These are phyloP conservation scores for Drosophila lacertosa DNA, from an alignment of 1,140 invertebrate species.

Conservation along the genomic window DNA sequence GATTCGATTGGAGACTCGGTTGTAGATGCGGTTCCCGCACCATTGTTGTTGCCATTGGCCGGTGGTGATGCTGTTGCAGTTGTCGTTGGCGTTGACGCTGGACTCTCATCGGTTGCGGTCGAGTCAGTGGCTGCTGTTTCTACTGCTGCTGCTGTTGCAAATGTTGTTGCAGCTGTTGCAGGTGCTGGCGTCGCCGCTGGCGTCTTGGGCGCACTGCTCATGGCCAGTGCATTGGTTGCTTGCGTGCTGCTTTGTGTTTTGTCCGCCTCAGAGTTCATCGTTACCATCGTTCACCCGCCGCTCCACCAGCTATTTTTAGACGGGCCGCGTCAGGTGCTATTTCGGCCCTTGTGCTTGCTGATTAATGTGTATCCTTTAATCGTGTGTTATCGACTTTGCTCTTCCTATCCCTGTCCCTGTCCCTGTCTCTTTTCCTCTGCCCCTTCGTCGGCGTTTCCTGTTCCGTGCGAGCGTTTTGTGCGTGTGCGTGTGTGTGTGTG, in stretches of 20 bases:
- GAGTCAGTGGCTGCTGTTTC: too few species aligned
- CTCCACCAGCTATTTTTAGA: constrained; percentile 41
- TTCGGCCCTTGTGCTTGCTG: constrained; percentile 13
- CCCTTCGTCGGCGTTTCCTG: too few species aligned
- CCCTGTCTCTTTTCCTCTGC: too few species aligned
- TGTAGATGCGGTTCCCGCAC: constrained; percentile 4
- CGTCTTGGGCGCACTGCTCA: constrained; percentile 55
- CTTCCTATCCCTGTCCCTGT: constrained; percentile 14
- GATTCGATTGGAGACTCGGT: not conserved
- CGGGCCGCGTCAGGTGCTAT: constrained; percentile 15
- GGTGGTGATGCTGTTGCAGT: constrained; percentile 14
- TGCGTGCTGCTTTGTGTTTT: constrained; percentile 73
- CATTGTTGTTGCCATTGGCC: constrained; percentile 10
- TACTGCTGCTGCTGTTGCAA: constrained; percentile 7
- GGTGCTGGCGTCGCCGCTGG: constrained; percentile 20
- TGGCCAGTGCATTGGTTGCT: constrained; percentile 67
- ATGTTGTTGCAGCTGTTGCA: constrained; percentile 9
- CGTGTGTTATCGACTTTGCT: constrained; percentile 26
- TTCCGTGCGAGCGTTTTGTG: constrained; percentile 10
- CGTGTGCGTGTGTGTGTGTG: not conserved
- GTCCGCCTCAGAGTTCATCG: constrained; percentile 84
- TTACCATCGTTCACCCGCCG: constrained; percentile 77
- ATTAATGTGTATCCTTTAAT: constrained; percentile 20
- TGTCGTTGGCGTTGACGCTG: constrained; percentile 14
- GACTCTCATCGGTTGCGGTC: constrained; percentile 10